phyloP scores from a whole-genome alignment of 2,888 invertebrate genomes.

The Agrilus biguttatus region DNA sequence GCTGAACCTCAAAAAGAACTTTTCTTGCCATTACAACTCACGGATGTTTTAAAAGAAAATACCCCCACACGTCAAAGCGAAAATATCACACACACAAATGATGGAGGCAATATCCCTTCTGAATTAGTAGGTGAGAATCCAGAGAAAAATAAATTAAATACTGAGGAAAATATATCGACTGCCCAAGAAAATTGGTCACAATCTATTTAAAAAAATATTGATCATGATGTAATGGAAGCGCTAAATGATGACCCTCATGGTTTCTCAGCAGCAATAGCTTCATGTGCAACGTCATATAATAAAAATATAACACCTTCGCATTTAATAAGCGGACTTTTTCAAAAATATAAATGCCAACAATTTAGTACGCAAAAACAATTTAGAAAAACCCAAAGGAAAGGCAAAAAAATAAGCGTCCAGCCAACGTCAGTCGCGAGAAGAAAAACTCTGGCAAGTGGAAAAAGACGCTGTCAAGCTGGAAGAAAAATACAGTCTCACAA shows the following conservation, averaged over 20 bases:
- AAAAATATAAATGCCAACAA: neutral
- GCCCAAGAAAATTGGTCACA: neutral
- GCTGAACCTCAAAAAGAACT: neutral
- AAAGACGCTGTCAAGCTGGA: neutral
- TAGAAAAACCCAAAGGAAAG: no score
- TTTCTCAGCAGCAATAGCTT: neutral
- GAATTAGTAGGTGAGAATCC: no score
- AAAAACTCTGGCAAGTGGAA: neutral
- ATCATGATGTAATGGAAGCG: neutral
- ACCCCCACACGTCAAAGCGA: no score
- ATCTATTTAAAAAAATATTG: neutral
- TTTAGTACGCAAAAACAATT: no score
- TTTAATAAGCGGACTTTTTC: neutral
- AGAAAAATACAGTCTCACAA: neutral
- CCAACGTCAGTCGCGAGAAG: neutral
- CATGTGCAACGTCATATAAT: no score
- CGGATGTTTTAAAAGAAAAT: no score
- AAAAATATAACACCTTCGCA: no score
- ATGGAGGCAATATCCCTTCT: no score
- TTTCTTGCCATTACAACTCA: neutral
- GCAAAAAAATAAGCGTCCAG: neutral
- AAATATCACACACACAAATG: no score
- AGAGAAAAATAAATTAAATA: no score
- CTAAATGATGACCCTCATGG: neutral
- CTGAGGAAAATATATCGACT: no score